Base-by-base conservation (phyloP, 2,113 vertebrate species). In the Clarias gariepinus region DNA sequence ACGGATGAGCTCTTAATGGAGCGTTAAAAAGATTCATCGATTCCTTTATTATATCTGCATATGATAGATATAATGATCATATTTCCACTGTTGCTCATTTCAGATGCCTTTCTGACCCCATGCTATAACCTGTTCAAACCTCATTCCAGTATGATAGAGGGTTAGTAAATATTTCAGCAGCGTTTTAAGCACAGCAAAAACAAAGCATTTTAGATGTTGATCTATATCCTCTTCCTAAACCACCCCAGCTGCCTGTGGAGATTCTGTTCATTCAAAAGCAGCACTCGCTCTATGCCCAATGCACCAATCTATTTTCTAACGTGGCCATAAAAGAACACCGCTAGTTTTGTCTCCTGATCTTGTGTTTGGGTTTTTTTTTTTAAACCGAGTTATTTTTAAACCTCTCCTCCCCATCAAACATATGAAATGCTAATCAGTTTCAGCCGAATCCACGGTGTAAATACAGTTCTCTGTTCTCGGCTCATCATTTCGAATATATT, bases 291-390 rank as follows among this genome's bases (percentile, higher is more conserved):
- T 96, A 96, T 61, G 21, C 18, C 3, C 60, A 81, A 61, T 61
- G 19, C 57, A 2, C 55, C 25, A 61, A 60, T 60, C 55, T 4
- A 60, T 96, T 98, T 98, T 98, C 97, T 98, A 97, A 98, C 96
- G 95, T 97, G 97, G 96, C 96, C 98, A 98, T 98, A 98, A 98
- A 98, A 97, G 92, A 94, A 92, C 94, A 95, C 95, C 95, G 96
- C 93, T 93, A 47, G 55, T 76, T 89, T 81, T 60, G 30, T 60
- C 60, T 88, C 25, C 90, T 81, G 87, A 64, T 36, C 60, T 71
- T 89, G 64, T 81, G 57, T 88, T 85, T 81, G 53, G 19, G 6
- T 47, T 80, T 90, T 83, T 25, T 91, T 57, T 86, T 53, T 82
- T 85, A n/a, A n/a, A 81, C 41, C 74, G 64, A 52, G 55, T 41